Conservation (phyloP, 1,140 invertebrate species). For the Papilio polyxenes region DNA sequence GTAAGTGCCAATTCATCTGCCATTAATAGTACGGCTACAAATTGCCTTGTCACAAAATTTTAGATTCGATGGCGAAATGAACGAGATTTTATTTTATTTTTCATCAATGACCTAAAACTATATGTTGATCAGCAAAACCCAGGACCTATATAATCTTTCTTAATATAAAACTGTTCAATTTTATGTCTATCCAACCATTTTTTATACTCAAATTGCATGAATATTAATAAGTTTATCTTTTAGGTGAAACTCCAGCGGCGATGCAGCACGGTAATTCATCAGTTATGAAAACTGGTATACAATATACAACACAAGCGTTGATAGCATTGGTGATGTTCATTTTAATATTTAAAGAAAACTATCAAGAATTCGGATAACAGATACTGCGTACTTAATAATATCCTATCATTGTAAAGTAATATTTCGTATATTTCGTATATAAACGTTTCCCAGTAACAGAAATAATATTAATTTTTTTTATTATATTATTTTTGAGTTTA, state of each 20-base stretch:
- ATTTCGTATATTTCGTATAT: conserved; percentile 8
- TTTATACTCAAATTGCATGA: too few relatives aligned
- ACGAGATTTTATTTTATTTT: too few relatives aligned
- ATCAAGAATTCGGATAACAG: conserved; percentile 57
- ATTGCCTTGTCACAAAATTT: too few relatives aligned
- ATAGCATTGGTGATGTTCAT: background rate
- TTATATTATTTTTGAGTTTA: background rate
- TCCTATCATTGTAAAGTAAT: conserved; percentile 44
- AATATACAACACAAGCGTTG: background rate
- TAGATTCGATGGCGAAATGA: too few relatives aligned
- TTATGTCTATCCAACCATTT: too few relatives aligned
- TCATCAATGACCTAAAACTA: too few relatives aligned
- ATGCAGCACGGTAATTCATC: conserved; percentile 84
- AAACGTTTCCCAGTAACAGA: conserved; percentile 28
- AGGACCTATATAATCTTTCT: too few relatives aligned
- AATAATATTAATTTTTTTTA: conserved; percentile 38
- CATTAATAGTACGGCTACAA: too few relatives aligned
- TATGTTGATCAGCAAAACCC: too few relatives aligned
- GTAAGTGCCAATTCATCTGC: too few relatives aligned
- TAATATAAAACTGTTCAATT: too few relatives aligned
- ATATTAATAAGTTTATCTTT: conserved; percentile 41
- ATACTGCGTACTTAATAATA: conserved; percentile 26
- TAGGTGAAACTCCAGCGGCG: conserved; percentile 84
- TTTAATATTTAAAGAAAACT: conserved; percentile 36
- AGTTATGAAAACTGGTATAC: conserved; percentile 55